Evolutionary conservation across 92 coral and sea anemone genomes (phyloP), one percentile per base, ranked within the genome.

Genomic region (Phymanthus crucifer): DNA sequence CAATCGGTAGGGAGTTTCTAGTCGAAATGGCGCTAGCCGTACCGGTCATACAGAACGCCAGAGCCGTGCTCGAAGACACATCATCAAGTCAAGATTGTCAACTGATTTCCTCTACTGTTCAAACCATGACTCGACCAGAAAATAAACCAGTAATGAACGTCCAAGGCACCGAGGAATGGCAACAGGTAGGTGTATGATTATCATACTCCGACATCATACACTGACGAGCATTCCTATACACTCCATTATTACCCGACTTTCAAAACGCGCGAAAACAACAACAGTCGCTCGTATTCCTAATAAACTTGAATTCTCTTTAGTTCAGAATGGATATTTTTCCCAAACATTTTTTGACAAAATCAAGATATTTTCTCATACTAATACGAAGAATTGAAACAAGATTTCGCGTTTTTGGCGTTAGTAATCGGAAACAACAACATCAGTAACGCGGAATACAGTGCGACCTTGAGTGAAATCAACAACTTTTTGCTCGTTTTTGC

Each of bases 11-110:
- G 81, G 72, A 77, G 40, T 77, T 40, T 77, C 3, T 68, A 47
- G 73, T 84, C 71, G 61, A 40, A 47, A 92, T 93, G 97, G 97
- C 97, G 43, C 83, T 93, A 17, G 94, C 97, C 54, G 97, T 93
- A 46, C 91, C 97, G 64, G 97, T 93, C 0, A 93, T 93, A 5
- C 97, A 93, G 74, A 90, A 87, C 72, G 90, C 97, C 21, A 87
- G 93, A 32, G 85, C 97, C 13, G 91, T 93, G 24, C 47, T 93
- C 34, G 97, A 93, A 76, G 82, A 81, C 84, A 67, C 80, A 78
- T 36, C 78, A 34, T 61, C 17, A n/a, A 78, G 46, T 68, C 83
- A 71, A 18, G 83, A 75, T 78, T 83, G 85, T 54, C 81, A 83
- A 79, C 88, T 83, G 34, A 71, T 80, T 52, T 79, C 92, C 19